Evolutionary conservation across 1,140 invertebrate species (phyloP).

Genomic region (Harlomillsia oculata): DNA sequence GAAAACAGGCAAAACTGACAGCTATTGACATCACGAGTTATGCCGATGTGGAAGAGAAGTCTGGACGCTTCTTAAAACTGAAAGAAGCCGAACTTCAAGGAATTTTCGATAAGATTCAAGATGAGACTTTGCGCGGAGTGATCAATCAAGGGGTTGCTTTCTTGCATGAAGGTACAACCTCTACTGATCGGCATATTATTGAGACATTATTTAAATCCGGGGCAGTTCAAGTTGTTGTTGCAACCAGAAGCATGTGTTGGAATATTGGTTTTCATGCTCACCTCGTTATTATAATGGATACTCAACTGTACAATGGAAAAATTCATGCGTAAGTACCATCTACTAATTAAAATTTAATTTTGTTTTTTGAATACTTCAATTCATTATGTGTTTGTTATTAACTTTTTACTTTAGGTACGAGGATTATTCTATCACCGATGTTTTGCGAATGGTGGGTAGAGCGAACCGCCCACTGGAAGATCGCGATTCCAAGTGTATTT

Average conservation of each 20-base stretch:
- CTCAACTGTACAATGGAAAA: conserved; percentile 94
- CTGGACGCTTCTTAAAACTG: conserved; percentile 78
- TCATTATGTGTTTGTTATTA: conserved; percentile 39
- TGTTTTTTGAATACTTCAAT: not conserved
- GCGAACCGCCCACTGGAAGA: conserved; percentile 83
- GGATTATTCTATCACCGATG: conserved; percentile 95
- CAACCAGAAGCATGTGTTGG: conserved; percentile 83
- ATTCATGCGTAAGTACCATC: conserved; percentile 40
- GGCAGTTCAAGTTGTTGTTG: conserved; percentile 88
- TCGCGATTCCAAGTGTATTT: conserved; percentile 88
- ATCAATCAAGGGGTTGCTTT: conserved; percentile 90
- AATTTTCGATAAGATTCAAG: conserved; percentile 35
- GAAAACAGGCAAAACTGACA: conserved; percentile 84
- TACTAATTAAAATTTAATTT: not conserved
- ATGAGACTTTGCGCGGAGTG: conserved; percentile 68
- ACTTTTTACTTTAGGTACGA: conserved; percentile 66
- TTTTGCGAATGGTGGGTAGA: conserved; percentile 93
- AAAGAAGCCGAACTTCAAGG: conserved; percentile 57
- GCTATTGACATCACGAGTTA: conserved; percentile 92
- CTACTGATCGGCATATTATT: conserved; percentile 74
- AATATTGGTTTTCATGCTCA: conserved; percentile 77
- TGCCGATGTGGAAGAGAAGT: conserved; percentile 74
- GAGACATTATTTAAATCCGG: conserved; percentile 87
- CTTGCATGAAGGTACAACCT: conserved; percentile 84
- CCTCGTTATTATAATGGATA: conserved; percentile 94